A percentile compares a stretch with the other conserved stretches of the same genome.
Evolutionary conservation across 1,140 invertebrate genomes (phyloP).

Genomic region (Oreohelix idahoensis): DNA sequence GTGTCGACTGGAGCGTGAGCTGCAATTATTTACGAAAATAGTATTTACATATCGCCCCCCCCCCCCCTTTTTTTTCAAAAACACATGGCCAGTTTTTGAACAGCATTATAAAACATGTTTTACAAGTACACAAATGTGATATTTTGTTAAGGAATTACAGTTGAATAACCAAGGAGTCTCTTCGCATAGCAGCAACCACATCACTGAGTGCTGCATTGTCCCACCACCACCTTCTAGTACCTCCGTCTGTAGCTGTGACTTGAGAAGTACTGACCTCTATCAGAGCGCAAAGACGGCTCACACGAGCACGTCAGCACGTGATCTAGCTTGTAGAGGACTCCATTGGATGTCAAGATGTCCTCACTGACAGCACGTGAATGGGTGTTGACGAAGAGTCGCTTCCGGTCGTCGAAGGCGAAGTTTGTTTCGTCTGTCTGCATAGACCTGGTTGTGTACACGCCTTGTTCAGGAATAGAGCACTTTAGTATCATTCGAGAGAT

Average conservation of each 20-base stretch:
- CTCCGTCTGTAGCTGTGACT: slow-evolving; percentile 14
- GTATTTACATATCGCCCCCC: no score
- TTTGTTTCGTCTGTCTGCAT: slow-evolving; percentile 47
- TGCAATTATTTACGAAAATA: no score
- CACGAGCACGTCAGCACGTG: slow-evolving; percentile 53
- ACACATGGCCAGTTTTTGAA: no score
- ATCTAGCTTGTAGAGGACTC: slow-evolving; percentile 55
- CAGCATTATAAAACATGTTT: no score
- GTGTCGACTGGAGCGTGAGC: no score
- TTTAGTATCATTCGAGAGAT: slow-evolving; percentile 48
- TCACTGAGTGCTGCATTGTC: no score
- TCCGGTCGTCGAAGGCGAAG: slow-evolving; percentile 39
- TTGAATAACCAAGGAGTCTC: no score
- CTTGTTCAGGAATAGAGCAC: slow-evolving; percentile 36
- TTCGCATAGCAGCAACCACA: no score
- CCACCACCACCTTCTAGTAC: background rate
- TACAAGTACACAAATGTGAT: no score
- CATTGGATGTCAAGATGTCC: slow-evolving; percentile 52
- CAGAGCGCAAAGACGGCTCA: slow-evolving; percentile 27
- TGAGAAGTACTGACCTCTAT: slow-evolving; percentile 30
- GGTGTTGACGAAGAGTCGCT: slow-evolving; percentile 42
- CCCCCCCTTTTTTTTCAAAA: no score
- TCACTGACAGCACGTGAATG: slow-evolving; percentile 9
- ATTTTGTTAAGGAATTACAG: no score
- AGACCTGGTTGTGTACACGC: slow-evolving; percentile 46